Percentiles rank a stretch among this genome's conserved stretches.
Conservation (phyloP, 64 coral and sea anemone genomes). For the Acropora yongei region DNA sequence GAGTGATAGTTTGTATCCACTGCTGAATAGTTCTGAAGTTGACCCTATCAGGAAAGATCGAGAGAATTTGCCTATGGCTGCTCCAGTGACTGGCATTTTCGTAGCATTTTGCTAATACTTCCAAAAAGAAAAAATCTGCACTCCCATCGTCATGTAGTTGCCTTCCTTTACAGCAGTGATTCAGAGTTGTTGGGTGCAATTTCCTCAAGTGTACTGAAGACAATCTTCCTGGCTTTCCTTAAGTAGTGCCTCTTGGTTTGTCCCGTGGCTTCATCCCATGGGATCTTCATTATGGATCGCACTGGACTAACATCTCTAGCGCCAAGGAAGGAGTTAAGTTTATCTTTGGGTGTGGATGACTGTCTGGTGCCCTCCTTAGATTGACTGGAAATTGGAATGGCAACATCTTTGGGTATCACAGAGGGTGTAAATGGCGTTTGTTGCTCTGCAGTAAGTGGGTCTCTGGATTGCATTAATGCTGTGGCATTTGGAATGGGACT, state of each 20-base stretch:
- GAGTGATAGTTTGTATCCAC: constrained; percentile 35
- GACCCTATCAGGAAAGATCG: constrained; percentile 53
- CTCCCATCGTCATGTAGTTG: constrained; percentile 15
- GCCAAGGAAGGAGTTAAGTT: constrained; percentile 64
- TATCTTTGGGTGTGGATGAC: constrained; percentile 58
- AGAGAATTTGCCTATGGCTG: constrained; percentile 54
- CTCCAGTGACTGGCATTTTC: constrained; percentile 65
- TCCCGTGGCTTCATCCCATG: constrained; percentile 62
- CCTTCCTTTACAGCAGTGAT: constrained; percentile 48
- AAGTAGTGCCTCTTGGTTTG: constrained; percentile 66
- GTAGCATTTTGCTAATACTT: constrained; percentile 63
- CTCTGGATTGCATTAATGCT: constrained; percentile 18
- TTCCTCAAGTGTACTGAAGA: constrained; percentile 62
- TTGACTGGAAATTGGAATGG: constrained; percentile 47
- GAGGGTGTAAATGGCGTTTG: constrained; percentile 61
- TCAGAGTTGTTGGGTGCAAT: constrained; percentile 55
- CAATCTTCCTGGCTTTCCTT: constrained; percentile 66
- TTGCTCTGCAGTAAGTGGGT: constrained; percentile 54
- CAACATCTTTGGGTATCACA: constrained; percentile 47
- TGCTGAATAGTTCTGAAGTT: constrained; percentile 15
- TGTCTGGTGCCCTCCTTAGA: constrained; percentile 20
- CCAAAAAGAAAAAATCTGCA: constrained; percentile 32
- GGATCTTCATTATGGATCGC: constrained; percentile 60
- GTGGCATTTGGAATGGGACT: too few species aligned
- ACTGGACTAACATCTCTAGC: constrained; percentile 76